These are phyloP conservation scores for Furcula furcula DNA, from an alignment of 2,888 invertebrate genomes.

Conservation along the genomic window DNA sequence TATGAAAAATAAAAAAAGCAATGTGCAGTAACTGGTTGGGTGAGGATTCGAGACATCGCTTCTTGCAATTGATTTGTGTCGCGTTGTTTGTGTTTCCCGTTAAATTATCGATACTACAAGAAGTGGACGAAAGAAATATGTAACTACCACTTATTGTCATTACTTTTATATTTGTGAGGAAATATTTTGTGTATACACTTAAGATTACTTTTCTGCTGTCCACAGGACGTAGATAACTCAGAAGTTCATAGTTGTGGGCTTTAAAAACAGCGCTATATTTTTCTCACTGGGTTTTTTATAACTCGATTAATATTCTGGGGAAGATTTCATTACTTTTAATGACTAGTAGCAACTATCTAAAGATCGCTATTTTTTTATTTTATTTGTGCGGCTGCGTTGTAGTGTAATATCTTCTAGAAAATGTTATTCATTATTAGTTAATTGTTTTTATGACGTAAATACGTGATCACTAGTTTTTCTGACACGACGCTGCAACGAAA, in stretches of 20 bases:
- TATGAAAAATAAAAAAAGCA: slow-evolving; percentile 30
- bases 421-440: too few species aligned
- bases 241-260: slow-evolving; percentile 9
- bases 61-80: slow-evolving; percentile 37
- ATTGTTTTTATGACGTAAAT: too few species aligned
- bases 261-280: slow-evolving; percentile 26
- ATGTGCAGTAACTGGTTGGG: slow-evolving; percentile 31
- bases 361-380: slow-evolving; percentile 68
- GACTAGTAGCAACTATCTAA: slow-evolving; percentile 56
- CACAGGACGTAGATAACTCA: slow-evolving; percentile 6
- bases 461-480: too few species aligned
- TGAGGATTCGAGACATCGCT: slow-evolving; percentile 21
- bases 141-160: slow-evolving; percentile 31
- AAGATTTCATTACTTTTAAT: slow-evolving; percentile 70
- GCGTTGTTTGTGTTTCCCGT: slow-evolving; percentile 30
- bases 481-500: too few species aligned
- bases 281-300: slow-evolving; percentile 40
- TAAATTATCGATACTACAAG: slow-evolving; percentile 35
- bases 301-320: slow-evolving; percentile 57
- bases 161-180: slow-evolving; percentile 18
- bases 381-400: slow-evolving; percentile 55
- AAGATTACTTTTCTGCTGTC: slow-evolving; percentile 1
- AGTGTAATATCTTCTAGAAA: too few species aligned
- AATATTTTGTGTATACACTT: slow-evolving; percentile 9
- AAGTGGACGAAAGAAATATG: slow-evolving; percentile 29